These are phyloP conservation scores for Cerceris ruficornis DNA, from an alignment of 2,888 invertebrate species.

Conservation along the genomic window DNA sequence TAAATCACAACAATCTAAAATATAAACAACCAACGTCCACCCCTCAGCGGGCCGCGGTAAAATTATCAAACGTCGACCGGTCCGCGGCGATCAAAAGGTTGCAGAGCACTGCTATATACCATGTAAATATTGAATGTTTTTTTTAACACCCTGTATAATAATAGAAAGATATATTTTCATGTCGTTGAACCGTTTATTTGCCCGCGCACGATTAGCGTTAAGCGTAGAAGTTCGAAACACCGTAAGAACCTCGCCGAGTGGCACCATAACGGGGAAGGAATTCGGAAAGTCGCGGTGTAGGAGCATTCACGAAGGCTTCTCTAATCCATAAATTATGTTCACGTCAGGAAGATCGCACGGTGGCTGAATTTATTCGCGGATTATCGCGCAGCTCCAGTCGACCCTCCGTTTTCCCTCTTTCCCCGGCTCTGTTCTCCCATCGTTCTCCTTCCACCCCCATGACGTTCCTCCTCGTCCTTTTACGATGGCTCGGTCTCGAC, in stretches of 20 bases:
- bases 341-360: constrained; percentile 58
- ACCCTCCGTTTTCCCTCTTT: constrained; percentile 14
- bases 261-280: constrained; percentile 13
- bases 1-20: no score
- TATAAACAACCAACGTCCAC: no score
- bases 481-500: background rate
- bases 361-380: constrained; percentile 71
- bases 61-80: no score
- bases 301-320: background rate
- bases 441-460: background rate
- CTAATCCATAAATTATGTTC: constrained; percentile 63
- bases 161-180: no score
- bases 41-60: no score
- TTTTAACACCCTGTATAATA: no score
- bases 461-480: constrained; percentile 14
- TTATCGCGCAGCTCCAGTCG: constrained; percentile 66
- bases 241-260: constrained; percentile 4
- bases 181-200: no score
- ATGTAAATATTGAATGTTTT: no score
- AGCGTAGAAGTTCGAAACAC: no score
- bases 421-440: constrained; percentile 12
- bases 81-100: no score
- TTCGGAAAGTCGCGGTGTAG: constrained; percentile 21
- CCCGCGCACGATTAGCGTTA: no score
- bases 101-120: no score